A percentile compares a stretch with the other conserved stretches of the same genome.
Conservation (phyloP, 2,113 vertebrate species). For the Sclerurus mexicanus region DNA sequence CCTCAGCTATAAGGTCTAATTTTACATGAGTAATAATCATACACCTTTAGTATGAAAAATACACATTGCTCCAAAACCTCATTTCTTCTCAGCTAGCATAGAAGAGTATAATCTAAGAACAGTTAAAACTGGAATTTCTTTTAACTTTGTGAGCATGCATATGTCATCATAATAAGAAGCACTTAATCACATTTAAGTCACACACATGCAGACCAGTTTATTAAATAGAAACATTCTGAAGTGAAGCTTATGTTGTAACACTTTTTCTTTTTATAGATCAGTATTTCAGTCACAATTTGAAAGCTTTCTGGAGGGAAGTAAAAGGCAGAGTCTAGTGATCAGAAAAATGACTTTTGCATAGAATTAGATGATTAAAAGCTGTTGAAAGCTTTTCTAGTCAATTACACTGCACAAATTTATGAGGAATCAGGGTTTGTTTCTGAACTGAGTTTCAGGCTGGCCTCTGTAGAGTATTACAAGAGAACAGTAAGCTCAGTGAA, state of each 20-base stretch:
- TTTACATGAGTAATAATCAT: background rate
- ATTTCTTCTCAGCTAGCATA: background rate
- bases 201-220: background rate
- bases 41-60: background rate
- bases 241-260: background rate
- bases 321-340: background rate
- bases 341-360: background rate
- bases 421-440: background rate
- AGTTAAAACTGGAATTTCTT: background rate
- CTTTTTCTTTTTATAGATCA: background rate
- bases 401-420: background rate
- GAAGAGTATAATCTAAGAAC: background rate
- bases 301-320: background rate
- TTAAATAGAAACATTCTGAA: background rate
- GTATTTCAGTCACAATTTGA: background rate
- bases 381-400: background rate
- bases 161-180: background rate
- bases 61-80: background rate
- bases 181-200: background rate
- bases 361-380: background rate
- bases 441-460: background rate
- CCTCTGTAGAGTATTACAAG: background rate
- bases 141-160: background rate
- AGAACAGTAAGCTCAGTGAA: background rate
- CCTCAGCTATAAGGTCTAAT: background rate